phyloP scores from a whole-genome alignment of 2,888 invertebrate species.

The Cephalotes varians region DNA sequence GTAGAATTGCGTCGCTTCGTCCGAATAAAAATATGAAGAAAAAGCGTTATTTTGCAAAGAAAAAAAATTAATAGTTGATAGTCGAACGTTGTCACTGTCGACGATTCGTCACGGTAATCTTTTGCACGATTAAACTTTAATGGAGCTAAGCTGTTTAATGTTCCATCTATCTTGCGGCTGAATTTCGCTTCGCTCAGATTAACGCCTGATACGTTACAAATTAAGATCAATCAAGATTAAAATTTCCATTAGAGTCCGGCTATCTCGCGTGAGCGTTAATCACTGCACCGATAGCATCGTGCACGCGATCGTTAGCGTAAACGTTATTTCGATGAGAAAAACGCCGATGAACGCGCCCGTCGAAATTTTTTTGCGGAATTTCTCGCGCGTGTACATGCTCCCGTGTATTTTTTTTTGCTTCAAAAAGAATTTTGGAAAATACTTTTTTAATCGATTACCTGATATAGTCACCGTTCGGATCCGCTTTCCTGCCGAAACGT shows the following conservation, averaged over 20 bases:
- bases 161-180: slow-evolving; percentile 35
- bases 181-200: slow-evolving; percentile 15
- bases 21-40: background rate
- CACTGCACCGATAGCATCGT: background rate
- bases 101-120: slow-evolving; percentile 26
- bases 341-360: background rate
- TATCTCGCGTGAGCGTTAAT: slow-evolving; percentile 32
- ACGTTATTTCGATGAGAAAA: slow-evolving; percentile 3
- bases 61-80: slow-evolving; percentile 2
- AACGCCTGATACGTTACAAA: slow-evolving; percentile 27
- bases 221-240: slow-evolving; percentile 49
- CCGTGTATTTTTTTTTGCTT: background rate
- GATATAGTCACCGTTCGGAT: slow-evolving; percentile 95
- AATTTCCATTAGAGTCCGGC: slow-evolving; percentile 33
- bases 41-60: background rate
- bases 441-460: slow-evolving; percentile 86
- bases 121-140: slow-evolving; percentile 37
- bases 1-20: background rate
- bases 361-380: background rate
- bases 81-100: background rate
- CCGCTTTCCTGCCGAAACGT: slow-evolving; percentile 93
- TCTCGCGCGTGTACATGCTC: background rate
- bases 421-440: background rate
- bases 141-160: slow-evolving; percentile 32
- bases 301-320: background rate